Base-by-base conservation (phyloP, 1,140 invertebrate species). In the Caenorhabditis inopinata region DNA sequence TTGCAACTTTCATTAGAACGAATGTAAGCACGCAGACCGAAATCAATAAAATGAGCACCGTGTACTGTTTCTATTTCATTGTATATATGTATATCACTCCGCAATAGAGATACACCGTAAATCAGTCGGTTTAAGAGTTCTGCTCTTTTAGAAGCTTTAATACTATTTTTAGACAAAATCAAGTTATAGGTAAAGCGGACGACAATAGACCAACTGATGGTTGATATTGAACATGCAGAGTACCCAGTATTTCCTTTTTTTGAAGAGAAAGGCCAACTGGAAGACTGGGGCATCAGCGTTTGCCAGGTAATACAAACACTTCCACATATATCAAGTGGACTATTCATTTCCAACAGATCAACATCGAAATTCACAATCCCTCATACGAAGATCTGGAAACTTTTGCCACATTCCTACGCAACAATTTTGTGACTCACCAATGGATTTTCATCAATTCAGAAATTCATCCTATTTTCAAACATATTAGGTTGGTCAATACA, bases 351-450 rank as follows among this genome's bases (percentile, higher is more conserved):
- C 46, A 38, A 4, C 76, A 79, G 78, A 79, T 79, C 35, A 79
- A 79, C 46, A 79, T 79, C 12, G 78, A 79, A 45, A 79, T 79
- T 38, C 78, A 79, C 62, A 58, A 68, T 38, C 78, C 78, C 6
- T 74, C 38, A 21, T 62, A 79, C 16, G 58, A 79, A 25, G 51
- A 79, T 46, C 35, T 35, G 18, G 62, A 47, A 6, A 47, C 46
- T 11, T 79, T 79, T 35, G 62, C 62, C 46, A 58, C 12, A 12
- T 79, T 73, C 9, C 25, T 79, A 23, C 18, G 46, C 25, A 62
- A 79, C 25, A 58, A 49, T 27, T 47, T 79, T 35, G 23, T 47
- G 45, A 58, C 62, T 18, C 45, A 58, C 23, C 78, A 79, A 25
- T 79, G 78, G 78, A 42, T 42, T 27, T 79, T 79, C 23, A 45